Percentiles rank a stretch among this genome's conserved stretches.
Evolutionary conservation across 37 sponge, comb jelly and placozoan genomes (phyloP).

Genomic region (Aphrocallistes beatrix): DNA sequence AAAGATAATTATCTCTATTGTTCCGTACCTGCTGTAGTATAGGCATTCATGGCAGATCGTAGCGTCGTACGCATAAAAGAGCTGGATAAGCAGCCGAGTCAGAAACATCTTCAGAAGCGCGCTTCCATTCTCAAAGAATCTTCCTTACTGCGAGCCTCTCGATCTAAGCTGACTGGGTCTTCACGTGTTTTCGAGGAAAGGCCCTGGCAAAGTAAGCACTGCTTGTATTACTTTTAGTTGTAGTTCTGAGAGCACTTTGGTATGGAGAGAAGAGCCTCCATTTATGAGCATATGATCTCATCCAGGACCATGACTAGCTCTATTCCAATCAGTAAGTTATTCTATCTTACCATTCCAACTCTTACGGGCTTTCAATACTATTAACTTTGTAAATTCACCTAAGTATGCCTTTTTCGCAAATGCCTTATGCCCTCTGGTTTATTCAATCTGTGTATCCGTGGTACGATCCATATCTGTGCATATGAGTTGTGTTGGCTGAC

Average conservation of each 20-base stretch:
- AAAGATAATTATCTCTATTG: too few relatives aligned
- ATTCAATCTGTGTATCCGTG: too few relatives aligned
- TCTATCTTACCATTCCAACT: neutral
- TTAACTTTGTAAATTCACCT: neutral
- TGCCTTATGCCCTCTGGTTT: too few relatives aligned
- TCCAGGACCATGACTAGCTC: neutral
- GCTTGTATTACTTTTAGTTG: neutral
- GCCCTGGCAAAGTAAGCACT: conserved; percentile 16
- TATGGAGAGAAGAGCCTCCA: neutral
- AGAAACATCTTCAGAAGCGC: neutral
- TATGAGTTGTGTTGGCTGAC: neutral
- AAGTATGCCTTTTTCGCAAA: too few relatives aligned
- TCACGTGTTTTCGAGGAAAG: neutral
- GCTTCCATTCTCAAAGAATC: neutral
- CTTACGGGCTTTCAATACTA: neutral
- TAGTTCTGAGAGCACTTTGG: too few relatives aligned
- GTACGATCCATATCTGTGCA: too few relatives aligned
- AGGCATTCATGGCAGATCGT: neutral
- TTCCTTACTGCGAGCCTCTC: neutral
- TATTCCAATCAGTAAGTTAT: neutral
- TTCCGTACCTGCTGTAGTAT: neutral
- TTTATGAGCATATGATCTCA: neutral
- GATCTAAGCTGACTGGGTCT: neutral
- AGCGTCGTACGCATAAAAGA: conserved; percentile 9
- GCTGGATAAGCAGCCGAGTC: neutral